Evolutionary conservation across 2,113 vertebrate genomes (phyloP).

Genomic region (Scopus umbretta): DNA sequence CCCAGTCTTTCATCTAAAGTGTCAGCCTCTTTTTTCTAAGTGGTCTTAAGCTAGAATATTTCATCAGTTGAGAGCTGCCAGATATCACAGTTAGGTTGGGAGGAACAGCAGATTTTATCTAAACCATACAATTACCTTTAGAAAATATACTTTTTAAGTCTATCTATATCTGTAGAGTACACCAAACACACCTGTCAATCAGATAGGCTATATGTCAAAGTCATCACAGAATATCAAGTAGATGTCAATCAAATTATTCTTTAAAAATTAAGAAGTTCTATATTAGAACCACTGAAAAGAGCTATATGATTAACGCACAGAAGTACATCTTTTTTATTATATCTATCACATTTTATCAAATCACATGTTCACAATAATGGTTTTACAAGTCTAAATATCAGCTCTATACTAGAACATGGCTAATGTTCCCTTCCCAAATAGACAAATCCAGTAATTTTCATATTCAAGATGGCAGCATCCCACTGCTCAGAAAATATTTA

Average conservation of each 20-base stretch:
- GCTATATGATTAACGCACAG: background rate
- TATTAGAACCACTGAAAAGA: background rate
- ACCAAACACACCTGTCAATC: background rate
- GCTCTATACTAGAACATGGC: background rate
- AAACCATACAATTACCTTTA: slow-evolving; percentile 6
- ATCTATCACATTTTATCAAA: background rate
- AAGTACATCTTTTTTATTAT: background rate
- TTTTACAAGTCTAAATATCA: background rate
- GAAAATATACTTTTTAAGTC: slow-evolving; percentile 11
- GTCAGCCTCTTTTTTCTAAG: background rate
- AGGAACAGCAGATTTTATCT: background rate
- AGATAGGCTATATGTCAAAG: background rate
- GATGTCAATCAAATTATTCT: slow-evolving; percentile 1
- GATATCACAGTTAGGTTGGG: background rate
- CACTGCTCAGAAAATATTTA: background rate
- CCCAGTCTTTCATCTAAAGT: background rate
- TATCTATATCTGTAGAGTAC: background rate
- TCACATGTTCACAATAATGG: background rate
- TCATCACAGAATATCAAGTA: slow-evolving; percentile 17
- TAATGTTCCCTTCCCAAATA: background rate
- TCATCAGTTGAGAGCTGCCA: background rate
- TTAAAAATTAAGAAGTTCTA: background rate
- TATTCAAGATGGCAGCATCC: background rate
- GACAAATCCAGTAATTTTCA: background rate
- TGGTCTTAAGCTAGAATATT: background rate